phyloP scores from a whole-genome alignment of 2,888 invertebrate species.

The Coelinius sp. region DNA sequence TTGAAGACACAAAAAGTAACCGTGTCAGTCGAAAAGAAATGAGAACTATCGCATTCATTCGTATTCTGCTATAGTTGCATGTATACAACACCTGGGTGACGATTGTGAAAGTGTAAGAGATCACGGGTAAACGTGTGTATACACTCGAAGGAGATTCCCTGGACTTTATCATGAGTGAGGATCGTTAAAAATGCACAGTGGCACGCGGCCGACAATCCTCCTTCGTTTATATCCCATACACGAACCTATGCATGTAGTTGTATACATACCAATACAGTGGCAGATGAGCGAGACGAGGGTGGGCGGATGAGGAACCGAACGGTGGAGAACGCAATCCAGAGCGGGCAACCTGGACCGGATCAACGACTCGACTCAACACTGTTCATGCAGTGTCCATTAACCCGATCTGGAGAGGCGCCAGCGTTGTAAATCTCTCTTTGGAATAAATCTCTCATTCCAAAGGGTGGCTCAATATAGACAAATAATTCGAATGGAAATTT shows the following conservation, averaged over 20 bases:
- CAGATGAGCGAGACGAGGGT: slow-evolving; percentile 49
- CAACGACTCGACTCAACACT: slow-evolving; percentile 18
- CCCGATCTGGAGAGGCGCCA: slow-evolving; percentile 45
- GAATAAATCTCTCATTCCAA: no score
- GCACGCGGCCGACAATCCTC: slow-evolving; percentile 60
- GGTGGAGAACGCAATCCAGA: background rate
- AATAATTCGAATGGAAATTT: no score
- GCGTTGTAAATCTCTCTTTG: background rate
- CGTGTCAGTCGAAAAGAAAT: no score
- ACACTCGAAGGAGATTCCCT: slow-evolving; percentile 39
- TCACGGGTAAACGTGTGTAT: slow-evolving; percentile 36
- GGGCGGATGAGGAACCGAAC: slow-evolving; percentile 59
- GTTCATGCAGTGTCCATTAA: slow-evolving; percentile 44
- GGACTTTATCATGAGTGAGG: slow-evolving; percentile 32
- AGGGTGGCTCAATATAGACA: no score
- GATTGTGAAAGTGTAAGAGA: slow-evolving; percentile 62
- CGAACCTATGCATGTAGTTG: background rate
- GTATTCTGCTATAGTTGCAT: background rate
- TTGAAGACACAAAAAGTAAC: no score
- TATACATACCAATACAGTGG: slow-evolving; percentile 2
- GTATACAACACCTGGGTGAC: slow-evolving; percentile 37
- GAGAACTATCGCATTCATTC: background rate
- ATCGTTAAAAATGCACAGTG: slow-evolving; percentile 64
- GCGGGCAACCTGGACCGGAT: slow-evolving; percentile 16
- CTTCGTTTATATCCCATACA: slow-evolving; percentile 42